Base-by-base conservation (phyloP, 2,888 invertebrate genomes). In the Pomacea canaliculata region DNA sequence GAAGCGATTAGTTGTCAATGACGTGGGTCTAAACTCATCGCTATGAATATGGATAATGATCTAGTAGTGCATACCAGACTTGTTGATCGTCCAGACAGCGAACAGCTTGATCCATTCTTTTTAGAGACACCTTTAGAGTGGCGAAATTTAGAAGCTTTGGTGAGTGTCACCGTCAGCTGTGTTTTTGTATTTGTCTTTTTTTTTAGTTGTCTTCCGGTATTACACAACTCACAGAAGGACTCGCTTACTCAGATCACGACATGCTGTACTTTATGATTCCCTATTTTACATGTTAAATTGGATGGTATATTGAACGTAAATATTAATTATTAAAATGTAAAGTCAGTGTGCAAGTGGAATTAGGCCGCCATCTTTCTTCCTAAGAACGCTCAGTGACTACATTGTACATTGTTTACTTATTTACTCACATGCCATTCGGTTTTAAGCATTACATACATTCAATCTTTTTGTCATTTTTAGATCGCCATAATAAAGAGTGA, bases 21-120 rank as follows among this genome's bases (percentile, higher is more conserved):
- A 56, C 51, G 51, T 56, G 51, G 51, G 10, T 56, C 51, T 56
- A 56, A 56, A 7, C 51, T 16, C 16, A 56, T 56, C 51, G 16
- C 2, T 4, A 56, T 10, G 10, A 70, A 37, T 60, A 77, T 77
- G 65, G 66, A 75, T 7, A 63, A 77, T 48, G 71, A 66, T 56
- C 69, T 79, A 72, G 76, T 79, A 18, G 73, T 81, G 56, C 71
- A 74, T n/a, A 76, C 76, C 18, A 77, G 79, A 37, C 65, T 81
- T 37, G 73, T 73, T 19, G 79, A 76, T 60, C 74, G 68, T 48
- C 63, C 48, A 12, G 78, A 79, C 63, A 60, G 72, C 68, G 80
- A 77, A 9, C 81, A 81, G 49, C 81, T 80, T n/a, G 81, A 80
- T 37, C 81, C 81, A 37, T 71, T 80, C 59, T 76, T 56, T 27